phyloP scores from a whole-genome alignment of 2,113 vertebrate genomes.

The Mustela nigripes region DNA sequence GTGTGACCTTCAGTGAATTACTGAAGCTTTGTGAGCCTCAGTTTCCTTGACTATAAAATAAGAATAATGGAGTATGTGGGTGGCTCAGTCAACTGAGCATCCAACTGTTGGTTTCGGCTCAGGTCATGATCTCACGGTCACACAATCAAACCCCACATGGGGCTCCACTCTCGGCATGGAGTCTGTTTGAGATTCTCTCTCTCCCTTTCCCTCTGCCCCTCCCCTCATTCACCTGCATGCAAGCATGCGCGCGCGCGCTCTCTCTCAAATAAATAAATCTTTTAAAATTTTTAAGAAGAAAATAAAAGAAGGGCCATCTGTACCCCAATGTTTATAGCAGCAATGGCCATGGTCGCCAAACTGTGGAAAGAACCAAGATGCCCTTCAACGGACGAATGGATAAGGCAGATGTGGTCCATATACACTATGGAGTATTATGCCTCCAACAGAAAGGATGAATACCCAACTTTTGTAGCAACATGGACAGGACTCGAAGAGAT shows the following conservation, averaged over 20 bases:
- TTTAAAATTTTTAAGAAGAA: background rate
- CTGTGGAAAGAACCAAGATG: no score
- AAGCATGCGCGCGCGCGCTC: background rate
- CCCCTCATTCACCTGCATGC: background rate
- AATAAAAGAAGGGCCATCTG: background rate
- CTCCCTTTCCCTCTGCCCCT: background rate
- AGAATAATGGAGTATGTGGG: background rate
- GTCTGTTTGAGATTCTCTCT: background rate
- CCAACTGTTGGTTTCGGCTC: background rate
- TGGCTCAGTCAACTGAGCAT: background rate
- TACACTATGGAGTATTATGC: no score
- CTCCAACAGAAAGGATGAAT: no score
- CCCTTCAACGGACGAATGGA: no score
- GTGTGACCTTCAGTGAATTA: background rate
- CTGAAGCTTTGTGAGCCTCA: background rate
- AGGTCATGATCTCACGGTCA: background rate
- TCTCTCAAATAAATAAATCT: background rate
- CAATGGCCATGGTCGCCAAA: no score
- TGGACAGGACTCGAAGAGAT: no score
- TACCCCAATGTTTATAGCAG: no score
- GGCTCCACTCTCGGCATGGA: background rate
- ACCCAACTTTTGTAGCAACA: no score
- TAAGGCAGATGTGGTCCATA: no score
- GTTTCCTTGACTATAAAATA: constrained; percentile 29
- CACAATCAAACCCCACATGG: background rate